Evolutionary conservation across 2,113 vertebrate genomes (phyloP).

Genomic region (Smithornis capensis): DNA sequence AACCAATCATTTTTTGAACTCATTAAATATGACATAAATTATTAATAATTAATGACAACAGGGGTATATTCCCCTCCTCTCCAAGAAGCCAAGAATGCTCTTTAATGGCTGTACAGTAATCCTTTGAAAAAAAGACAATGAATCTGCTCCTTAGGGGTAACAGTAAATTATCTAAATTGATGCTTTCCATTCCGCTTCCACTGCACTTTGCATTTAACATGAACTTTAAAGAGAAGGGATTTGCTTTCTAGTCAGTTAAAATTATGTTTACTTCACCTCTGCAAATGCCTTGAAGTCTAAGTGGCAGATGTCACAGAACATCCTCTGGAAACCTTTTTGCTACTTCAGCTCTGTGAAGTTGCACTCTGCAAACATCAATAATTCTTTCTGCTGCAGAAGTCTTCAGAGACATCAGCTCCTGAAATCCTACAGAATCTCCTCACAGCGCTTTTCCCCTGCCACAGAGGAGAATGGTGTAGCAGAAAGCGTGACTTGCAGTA

Average conservation of each 20-base stretch:
- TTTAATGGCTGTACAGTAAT: conserved; percentile 8
- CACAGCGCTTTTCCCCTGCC: not conserved
- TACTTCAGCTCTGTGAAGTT: not conserved
- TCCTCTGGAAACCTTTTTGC: not conserved
- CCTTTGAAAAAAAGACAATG: conserved; percentile 25
- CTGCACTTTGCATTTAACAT: not conserved
- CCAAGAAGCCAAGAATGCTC: not conserved
- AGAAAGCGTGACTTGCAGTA: not conserved
- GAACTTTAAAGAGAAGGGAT: conserved; percentile 3
- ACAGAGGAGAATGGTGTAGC: not conserved
- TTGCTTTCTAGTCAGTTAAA: conserved; percentile 27
- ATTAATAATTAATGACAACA: conserved; percentile 50
- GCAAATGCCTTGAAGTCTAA: not conserved
- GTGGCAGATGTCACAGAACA: not conserved
- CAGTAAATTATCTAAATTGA: conserved; percentile 20
- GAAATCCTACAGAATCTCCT: not conserved
- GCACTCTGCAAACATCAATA: not conserved
- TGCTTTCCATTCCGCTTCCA: conserved; percentile 34
- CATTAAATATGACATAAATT: conserved; percentile 44
- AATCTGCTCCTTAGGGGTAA: conserved; percentile 19
- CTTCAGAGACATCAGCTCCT: not conserved
- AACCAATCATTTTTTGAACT: conserved; percentile 21
- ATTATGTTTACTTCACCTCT: conserved; percentile 4
- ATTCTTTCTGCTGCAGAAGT: not conserved
- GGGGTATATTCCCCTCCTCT: not conserved